Evolutionary conservation across 2,888 invertebrate genomes (phyloP).

Genomic region (Pyrochroa serraticornis): DNA sequence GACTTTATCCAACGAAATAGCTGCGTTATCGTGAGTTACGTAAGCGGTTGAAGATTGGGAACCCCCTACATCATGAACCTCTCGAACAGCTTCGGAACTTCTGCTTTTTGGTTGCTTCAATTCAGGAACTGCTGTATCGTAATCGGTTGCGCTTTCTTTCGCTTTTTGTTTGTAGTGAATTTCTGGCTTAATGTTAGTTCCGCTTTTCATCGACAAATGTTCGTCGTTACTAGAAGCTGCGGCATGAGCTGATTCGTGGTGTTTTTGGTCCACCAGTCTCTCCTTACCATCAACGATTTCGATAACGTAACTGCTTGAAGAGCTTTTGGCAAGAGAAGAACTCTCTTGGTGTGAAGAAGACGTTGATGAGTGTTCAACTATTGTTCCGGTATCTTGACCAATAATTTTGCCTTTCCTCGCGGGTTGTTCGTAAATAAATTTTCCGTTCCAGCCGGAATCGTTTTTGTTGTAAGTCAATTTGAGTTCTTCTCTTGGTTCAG

Average conservation of each 20-base stretch:
- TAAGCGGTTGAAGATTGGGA: constrained; percentile 44
- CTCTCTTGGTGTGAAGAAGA: constrained; percentile 61
- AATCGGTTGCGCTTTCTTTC: constrained; percentile 63
- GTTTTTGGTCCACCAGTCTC: constrained; percentile 65
- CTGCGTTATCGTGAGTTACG: constrained; percentile 34
- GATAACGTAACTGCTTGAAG: constrained; percentile 69
- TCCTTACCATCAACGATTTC: constrained; percentile 72
- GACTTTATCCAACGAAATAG: constrained; percentile 9
- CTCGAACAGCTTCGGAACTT: constrained; percentile 59
- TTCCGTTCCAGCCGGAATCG: constrained; percentile 61
- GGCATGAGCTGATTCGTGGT: constrained; percentile 60
- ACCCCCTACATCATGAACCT: constrained; percentile 56
- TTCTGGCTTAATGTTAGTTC: constrained; percentile 65
- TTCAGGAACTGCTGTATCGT: constrained; percentile 64
- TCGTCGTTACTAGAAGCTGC: constrained; percentile 57
- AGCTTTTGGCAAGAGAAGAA: constrained; percentile 64
- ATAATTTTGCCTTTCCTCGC: constrained; percentile 29
- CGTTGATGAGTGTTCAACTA: constrained; percentile 47
- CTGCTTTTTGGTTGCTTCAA: constrained; percentile 53
- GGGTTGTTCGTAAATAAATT: constrained; percentile 56
- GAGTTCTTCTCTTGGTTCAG: constrained; percentile 55
- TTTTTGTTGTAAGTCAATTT: constrained; percentile 53
- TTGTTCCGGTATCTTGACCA: constrained; percentile 29
- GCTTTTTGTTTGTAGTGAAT: constrained; percentile 62
- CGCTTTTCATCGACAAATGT: constrained; percentile 62